A percentile compares a stretch with the other conserved stretches of the same genome.
phyloP scores from a whole-genome alignment of 2,113 vertebrate genomes.

The Blennius ocellaris region DNA sequence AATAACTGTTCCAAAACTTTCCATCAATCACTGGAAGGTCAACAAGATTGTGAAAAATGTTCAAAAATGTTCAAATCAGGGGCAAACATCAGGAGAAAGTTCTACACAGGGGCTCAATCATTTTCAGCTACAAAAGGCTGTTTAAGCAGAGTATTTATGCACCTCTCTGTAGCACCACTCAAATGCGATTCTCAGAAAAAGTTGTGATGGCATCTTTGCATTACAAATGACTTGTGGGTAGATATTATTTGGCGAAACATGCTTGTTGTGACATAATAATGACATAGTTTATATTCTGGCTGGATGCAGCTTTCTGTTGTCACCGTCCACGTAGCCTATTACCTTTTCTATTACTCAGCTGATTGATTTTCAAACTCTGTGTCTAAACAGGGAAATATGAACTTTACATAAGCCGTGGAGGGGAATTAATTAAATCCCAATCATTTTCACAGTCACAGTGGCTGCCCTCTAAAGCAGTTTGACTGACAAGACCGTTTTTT shows the following conservation, averaged over 20 bases:
- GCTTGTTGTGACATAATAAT: slow-evolving; percentile 58
- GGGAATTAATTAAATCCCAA: slow-evolving; percentile 80
- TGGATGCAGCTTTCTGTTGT: slow-evolving; percentile 63
- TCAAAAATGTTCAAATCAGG: slow-evolving; percentile 1
- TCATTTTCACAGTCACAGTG: slow-evolving; percentile 77
- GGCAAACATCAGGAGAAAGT: background rate
- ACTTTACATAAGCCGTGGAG: slow-evolving; percentile 74
- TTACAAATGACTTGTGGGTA: slow-evolving; percentile 25
- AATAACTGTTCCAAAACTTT: background rate
- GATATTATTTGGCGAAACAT: slow-evolving; percentile 45
- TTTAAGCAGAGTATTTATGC: background rate
- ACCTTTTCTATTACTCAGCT: slow-evolving; percentile 80
- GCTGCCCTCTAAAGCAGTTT: slow-evolving; percentile 68
- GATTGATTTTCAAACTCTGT: slow-evolving; percentile 79
- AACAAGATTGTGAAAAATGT: slow-evolving; percentile 5
- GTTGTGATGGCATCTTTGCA: slow-evolving; percentile 27
- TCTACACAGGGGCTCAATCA: background rate
- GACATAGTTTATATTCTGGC: slow-evolving; percentile 65
- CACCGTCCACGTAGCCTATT: slow-evolving; percentile 66
- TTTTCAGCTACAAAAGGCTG: background rate
- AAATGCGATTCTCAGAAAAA: background rate
- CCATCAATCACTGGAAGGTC: background rate
- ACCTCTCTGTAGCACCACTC: background rate
- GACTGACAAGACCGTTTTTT: slow-evolving; percentile 63
- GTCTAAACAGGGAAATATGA: slow-evolving; percentile 78